phyloP scores from a whole-genome alignment of 37 sponge, comb jelly and placozoan genomes.

The Chondrilla cf. caribensis region DNA sequence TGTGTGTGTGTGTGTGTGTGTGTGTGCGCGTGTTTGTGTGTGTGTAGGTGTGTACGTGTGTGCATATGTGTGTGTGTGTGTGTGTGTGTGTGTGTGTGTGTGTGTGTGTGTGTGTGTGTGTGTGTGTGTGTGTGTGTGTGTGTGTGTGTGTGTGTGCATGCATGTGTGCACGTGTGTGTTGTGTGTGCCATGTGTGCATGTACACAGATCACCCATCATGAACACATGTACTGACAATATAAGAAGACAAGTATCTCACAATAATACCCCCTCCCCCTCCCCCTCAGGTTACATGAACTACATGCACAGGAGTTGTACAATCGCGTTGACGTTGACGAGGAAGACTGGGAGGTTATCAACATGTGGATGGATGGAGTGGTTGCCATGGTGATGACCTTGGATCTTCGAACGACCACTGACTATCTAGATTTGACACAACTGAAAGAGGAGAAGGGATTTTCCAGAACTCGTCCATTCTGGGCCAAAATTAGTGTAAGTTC shows the following conservation, averaged over 20 bases:
- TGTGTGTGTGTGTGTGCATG: conserved; percentile 9
- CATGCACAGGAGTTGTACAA: neutral
- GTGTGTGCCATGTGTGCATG: too few relatives aligned
- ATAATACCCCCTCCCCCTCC: neutral
- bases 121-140: conserved; percentile 13
- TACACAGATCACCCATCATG: too few relatives aligned
- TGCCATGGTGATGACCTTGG: neutral
- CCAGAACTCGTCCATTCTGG: conserved; percentile 38
- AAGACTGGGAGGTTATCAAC: conserved; percentile 40
- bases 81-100: conserved; percentile 22
- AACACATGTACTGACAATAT: too few relatives aligned
- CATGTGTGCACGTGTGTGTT: neutral
- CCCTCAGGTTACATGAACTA: conserved; percentile 12
- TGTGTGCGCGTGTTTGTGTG: conserved; percentile 29
- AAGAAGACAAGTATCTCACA: too few relatives aligned
- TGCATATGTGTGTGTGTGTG: conserved; percentile 10
- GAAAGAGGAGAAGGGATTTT: conserved; percentile 28
- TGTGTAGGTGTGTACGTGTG: conserved; percentile 14
- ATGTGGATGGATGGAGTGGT: conserved; percentile 44
- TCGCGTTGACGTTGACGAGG: conserved; percentile 55
- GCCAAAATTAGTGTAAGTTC: conserved; percentile 41
- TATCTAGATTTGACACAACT: conserved; percentile 45
- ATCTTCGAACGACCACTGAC: conserved; percentile 25
- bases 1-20: conserved; percentile 30
- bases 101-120: conserved; percentile 9